Conservation (phyloP, 2,888 invertebrate species). For the Scaptomyza reducta region DNA sequence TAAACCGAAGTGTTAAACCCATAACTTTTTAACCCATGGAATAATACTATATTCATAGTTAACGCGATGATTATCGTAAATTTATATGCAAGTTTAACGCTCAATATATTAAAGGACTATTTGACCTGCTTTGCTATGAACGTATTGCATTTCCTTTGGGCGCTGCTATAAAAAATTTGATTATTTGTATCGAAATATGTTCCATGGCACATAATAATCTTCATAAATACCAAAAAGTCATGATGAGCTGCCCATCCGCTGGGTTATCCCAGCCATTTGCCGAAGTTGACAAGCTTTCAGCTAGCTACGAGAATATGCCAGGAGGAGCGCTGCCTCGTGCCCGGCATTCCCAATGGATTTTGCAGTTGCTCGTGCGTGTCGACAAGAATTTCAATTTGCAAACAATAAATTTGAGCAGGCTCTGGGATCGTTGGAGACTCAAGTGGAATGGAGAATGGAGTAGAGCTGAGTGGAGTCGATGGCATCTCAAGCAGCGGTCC, state of each 20-base stretch:
- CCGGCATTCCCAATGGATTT: constrained; percentile 69
- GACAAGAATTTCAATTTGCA: constrained; percentile 79
- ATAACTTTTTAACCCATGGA: too few relatives aligned
- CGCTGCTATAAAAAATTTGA: constrained; percentile 49
- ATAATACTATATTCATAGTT: background rate
- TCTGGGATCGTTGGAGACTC: constrained; percentile 49
- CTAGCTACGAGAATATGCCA: constrained; percentile 86
- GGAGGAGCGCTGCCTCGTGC: constrained; percentile 47
- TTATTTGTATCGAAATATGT: constrained; percentile 44
- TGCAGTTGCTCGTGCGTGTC: constrained; percentile 75
- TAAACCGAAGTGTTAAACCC: too few relatives aligned
- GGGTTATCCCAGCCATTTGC: constrained; percentile 52
- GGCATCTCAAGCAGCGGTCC: constrained; percentile 30
- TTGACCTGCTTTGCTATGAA: background rate
- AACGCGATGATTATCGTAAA: background rate
- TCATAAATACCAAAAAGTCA: constrained; percentile 69
- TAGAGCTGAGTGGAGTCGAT: constrained; percentile 11
- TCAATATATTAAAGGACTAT: background rate
- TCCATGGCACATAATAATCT: constrained; percentile 57
- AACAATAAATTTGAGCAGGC: constrained; percentile 76
- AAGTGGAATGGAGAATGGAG: constrained; percentile 1
- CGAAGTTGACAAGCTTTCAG: constrained; percentile 82
- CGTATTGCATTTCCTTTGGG: constrained; percentile 15
- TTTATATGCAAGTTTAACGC: background rate
- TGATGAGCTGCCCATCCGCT: constrained; percentile 58